Evolutionary conservation across 2,113 vertebrate genomes (phyloP), one percentile per base, ranked within the genome.

Genomic region (Edolisoma coerulescens): DNA sequence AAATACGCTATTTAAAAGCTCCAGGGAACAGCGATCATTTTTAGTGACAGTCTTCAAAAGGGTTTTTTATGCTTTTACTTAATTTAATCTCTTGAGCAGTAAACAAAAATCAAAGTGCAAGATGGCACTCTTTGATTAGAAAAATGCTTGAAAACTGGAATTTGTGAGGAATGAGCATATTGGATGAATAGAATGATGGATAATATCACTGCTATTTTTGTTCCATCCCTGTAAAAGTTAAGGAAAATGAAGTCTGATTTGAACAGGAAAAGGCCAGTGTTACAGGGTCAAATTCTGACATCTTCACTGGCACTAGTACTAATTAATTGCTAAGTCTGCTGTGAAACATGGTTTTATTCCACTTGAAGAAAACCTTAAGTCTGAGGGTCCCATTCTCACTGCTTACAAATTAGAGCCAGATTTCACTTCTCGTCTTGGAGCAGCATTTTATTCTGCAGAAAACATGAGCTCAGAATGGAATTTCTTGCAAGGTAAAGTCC

Each of bases 71-170:
- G 61, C 68, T 74, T 93, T 93, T 89, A 30, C 77, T 92, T 91
- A 80, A 89, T 93, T 95, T 93, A 79, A 87, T 95, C 71, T 95
- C 83, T 94, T 79, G 42, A 81, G 32, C 39, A 77, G 61, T 81
- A 73, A 82, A 41, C 65, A 91, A 78, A 93, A 89, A 50, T 95
- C 42, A 27, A 85, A 84, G 68, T 91, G 74, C 74, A 56, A 74
- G 71, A 79, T 80, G 67, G 60, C 67, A 67, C 20, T 84, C 76
- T 70, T 68, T 39, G 77, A 76, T 93, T 94, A 47, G 70, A 84
- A 87, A 93, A 92, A 54, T 13, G 30, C 45, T 83, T 61, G 2
- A 71, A 83, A 84, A 33, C 30, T 59, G 60, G 19, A 75, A 78
- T 81, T 77, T 78, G 19, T 86, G 45, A 84, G 76, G 39, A 64